phyloP scores from a whole-genome alignment of 2,113 vertebrate species.

The Cinclus mexicanus region DNA sequence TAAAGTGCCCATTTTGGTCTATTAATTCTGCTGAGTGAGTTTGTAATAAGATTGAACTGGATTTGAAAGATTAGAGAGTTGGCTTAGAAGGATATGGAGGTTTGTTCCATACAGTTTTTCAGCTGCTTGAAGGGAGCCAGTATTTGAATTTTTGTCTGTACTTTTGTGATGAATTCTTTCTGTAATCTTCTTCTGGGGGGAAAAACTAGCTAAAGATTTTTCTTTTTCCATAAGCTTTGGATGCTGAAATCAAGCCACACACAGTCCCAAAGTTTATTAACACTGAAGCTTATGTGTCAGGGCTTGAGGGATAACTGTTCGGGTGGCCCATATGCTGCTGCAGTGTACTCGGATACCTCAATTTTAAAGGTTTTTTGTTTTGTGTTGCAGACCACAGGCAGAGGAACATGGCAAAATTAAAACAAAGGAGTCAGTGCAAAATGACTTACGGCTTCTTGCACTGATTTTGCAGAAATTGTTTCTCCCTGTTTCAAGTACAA shows the following conservation, averaged over 20 bases:
- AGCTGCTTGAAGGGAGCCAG: neutral
- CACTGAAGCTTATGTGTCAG: neutral
- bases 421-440: neutral
- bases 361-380: neutral
- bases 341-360: neutral
- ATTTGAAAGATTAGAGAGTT: conserved; percentile 42
- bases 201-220: neutral
- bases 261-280: neutral
- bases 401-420: neutral
- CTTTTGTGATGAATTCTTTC: neutral
- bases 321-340: accelerated
- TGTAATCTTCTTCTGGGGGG: neutral
- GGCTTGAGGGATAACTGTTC: neutral
- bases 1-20: neutral
- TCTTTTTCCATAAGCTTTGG: neutral
- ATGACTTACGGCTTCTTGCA: neutral
- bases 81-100: neutral
- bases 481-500: neutral
- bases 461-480: neutral
- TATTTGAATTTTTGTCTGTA: neutral
- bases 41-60: conserved; percentile 40
- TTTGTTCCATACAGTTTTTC: neutral
- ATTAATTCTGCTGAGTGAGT: conserved; percentile 25
- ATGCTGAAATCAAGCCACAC: neutral
- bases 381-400: neutral